phyloP scores from a whole-genome alignment of 2,888 invertebrate species.

The Frankliniella intonsa region DNA sequence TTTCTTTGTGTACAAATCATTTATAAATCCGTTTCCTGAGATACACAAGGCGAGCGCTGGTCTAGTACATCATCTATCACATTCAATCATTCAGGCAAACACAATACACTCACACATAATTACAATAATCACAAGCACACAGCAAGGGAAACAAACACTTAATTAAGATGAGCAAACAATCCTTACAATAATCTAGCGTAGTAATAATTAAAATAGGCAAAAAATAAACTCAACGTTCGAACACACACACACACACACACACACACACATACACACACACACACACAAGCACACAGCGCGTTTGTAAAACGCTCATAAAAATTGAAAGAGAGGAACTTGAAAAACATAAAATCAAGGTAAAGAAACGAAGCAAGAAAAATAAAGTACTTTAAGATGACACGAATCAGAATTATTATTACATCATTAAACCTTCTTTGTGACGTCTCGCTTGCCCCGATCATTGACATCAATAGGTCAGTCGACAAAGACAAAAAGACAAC shows the following conservation, averaged over 20 bases:
- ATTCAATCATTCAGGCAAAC: background rate
- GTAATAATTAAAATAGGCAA: background rate
- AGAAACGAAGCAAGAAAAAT: background rate
- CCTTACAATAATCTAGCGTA: background rate
- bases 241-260: background rate
- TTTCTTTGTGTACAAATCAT: background rate
- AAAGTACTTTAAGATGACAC: background rate
- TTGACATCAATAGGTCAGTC: too few species aligned
- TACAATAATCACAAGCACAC: background rate
- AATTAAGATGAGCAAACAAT: background rate
- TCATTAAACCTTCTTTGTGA: background rate
- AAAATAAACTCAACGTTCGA: background rate
- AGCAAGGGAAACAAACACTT: background rate
- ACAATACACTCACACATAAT: background rate
- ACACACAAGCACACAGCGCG: background rate
- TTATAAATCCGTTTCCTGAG: background rate
- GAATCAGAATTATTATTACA: background rate
- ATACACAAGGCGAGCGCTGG: background rate
- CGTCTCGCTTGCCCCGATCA: background rate
- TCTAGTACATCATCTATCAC: background rate
- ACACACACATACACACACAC: background rate
- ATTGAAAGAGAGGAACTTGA: background rate
- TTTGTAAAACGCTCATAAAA: background rate
- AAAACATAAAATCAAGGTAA: background rate
- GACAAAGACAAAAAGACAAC: too few species aligned